Base-by-base conservation (phyloP, 2,888 invertebrate genomes). In the Trachelus troglodyta region DNA sequence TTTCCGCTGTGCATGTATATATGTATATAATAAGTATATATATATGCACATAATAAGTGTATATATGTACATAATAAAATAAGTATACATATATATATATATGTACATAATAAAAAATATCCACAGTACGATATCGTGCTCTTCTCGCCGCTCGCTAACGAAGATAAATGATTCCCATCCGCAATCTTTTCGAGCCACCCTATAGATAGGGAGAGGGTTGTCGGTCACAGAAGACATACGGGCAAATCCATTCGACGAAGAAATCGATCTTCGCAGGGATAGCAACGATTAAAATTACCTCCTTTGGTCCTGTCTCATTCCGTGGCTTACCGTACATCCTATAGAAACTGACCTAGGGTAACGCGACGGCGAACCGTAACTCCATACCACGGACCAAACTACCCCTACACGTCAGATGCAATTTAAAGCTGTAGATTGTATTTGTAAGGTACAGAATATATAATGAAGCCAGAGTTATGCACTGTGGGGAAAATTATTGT, bases 371-470 rank as follows among this genome's bases (percentile, higher is more conserved):
- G 2, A 56, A 9, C 56, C 56, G 56, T 56, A 56, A 56, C 56
- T 78, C 73, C 75, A 71, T 76, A 73, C 76, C 73, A 35, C 31
- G 69, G 0, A 69, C 68, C 73, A 76, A 78, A 78, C 78, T 78
- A 76, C 75, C 69, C 77, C 76, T 80, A 76, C 75, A 78, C 74
- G 77, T 37, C 74, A 76, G 74, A 76, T 78, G 76, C 76, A 78
- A 78, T 76, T 80, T 78, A 76, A 78, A 76, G 9, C 9, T 23
- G 9, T 23, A 56, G 56, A 56, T 56, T 56, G 23, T 9, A 23
- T 6, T 23, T 9, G 56, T n/a, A 56, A 56, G 23, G 56, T 23
- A 15, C 56, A 9, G 56, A 23, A 56, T 56, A 56, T 23, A 56
- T 56, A 56, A 56, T 56, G 23, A 23, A 56, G 56, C 9, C 9